Conservation (phyloP, 2,113 vertebrate species). For the Pseudolaguvia tuberculata region DNA sequence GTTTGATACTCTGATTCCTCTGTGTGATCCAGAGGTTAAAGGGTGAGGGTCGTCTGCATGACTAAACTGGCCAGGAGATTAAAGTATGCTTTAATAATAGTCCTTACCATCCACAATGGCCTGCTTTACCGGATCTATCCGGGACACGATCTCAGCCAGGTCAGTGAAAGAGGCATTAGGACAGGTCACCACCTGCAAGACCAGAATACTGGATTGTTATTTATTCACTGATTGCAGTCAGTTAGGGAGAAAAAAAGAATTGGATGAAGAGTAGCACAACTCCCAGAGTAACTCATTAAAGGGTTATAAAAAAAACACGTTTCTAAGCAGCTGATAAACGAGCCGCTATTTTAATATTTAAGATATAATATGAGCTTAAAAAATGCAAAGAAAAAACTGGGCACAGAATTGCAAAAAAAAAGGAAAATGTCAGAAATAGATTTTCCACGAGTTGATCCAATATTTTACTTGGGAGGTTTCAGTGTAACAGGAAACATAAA, state of each 20-base stretch:
- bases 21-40: slow-evolving; percentile 47
- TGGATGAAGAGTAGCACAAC: neutral
- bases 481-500: no score
- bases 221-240: neutral
- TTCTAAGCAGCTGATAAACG: neutral
- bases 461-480: no score
- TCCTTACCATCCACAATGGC: slow-evolving; percentile 73
- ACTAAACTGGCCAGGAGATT: neutral
- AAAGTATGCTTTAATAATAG: slow-evolving; percentile 6
- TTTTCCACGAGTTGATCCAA: no score
- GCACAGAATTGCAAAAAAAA: no score
- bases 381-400: no score
- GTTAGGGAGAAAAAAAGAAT: neutral
- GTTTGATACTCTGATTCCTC: slow-evolving; percentile 91
- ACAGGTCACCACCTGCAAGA: slow-evolving; percentile 77
- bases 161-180: slow-evolving; percentile 92
- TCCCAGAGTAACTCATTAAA: neutral
- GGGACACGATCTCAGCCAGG: slow-evolving; percentile 89
- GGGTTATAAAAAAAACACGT: neutral
- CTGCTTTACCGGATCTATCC: slow-evolving; percentile 82
- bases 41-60: neutral
- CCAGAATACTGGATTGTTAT: neutral
- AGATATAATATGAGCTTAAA: no score
- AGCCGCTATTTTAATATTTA: no score
- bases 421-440: no score